These are phyloP conservation scores for Gymnogyps californianus DNA, from an alignment of 2,113 vertebrate species.

Conservation along the genomic window DNA sequence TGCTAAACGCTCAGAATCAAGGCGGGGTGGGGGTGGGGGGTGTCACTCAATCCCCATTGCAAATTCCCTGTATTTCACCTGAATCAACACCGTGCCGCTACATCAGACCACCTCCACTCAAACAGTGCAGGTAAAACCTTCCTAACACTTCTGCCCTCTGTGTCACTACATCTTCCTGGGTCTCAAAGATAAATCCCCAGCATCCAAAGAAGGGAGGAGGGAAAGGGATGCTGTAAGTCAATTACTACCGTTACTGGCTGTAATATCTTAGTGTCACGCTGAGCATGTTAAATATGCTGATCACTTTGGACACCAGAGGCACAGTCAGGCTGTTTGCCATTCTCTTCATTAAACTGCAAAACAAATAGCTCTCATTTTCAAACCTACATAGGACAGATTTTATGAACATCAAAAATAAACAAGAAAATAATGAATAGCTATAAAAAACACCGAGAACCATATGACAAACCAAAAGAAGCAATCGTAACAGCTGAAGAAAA, in stretches of 20 bases:
- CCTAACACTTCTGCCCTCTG: background rate
- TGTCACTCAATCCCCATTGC: background rate
- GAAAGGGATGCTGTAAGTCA: slow-evolving; percentile 74
- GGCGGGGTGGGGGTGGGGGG: background rate
- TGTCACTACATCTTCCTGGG: background rate
- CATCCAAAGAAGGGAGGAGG: background rate
- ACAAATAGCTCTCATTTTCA: slow-evolving; percentile 72
- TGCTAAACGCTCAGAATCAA: background rate
- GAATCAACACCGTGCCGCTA: background rate
- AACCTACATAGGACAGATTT: slow-evolving; percentile 56
- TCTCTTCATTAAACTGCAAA: slow-evolving; percentile 84
- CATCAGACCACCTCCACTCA: background rate
- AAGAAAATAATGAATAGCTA: slow-evolving; percentile 57
- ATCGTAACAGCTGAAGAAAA: slow-evolving; percentile 8
- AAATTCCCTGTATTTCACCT: slow-evolving; percentile 9
- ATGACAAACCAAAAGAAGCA: slow-evolving; percentile 9
- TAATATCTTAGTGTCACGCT: slow-evolving; percentile 83
- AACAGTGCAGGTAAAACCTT: background rate
- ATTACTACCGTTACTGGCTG: slow-evolving; percentile 78
- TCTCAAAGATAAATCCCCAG: slow-evolving; percentile 41
- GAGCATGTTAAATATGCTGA: slow-evolving; percentile 87
- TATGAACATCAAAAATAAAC: slow-evolving; percentile 59
- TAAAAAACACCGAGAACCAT: background rate
- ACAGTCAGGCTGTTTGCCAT: slow-evolving; percentile 73
- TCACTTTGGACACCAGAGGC: slow-evolving; percentile 77